Percentiles rank a stretch among this genome's conserved stretches.
Evolutionary conservation across 1,140 invertebrate species (phyloP).

Genomic region (Neodiprion pinetum): DNA sequence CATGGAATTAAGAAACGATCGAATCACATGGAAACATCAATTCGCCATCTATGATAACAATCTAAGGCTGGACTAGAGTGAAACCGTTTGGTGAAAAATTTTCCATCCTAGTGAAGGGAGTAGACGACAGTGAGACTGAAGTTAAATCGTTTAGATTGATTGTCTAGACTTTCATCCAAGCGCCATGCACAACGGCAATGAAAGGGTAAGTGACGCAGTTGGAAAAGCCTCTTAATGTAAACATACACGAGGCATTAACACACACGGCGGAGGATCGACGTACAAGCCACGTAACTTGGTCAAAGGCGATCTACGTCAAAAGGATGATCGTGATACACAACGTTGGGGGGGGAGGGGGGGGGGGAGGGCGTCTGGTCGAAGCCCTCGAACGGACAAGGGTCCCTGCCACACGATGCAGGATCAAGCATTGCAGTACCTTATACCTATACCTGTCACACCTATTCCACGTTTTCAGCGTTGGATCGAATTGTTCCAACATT

Average conservation of each 20-base stretch:
- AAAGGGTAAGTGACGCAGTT: neutral
- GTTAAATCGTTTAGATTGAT: neutral
- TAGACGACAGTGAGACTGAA: no score
- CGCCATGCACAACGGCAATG: neutral
- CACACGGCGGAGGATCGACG: no score
- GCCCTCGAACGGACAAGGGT: conserved; percentile 31
- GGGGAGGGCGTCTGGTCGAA: conserved; percentile 35
- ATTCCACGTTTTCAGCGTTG: no score
- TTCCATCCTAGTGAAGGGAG: no score
- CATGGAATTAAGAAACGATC: no score
- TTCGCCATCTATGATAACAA: no score
- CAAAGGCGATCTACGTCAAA: neutral
- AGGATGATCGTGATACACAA: neutral
- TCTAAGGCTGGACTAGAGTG: no score
- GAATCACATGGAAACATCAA: no score
- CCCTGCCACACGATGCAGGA: conserved; percentile 39
- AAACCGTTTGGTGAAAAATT: no score
- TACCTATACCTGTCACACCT: no score
- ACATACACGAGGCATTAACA: no score
- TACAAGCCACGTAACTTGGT: neutral
- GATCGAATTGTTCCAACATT: neutral
- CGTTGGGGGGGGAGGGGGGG: conserved; percentile 9
- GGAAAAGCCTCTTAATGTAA: neutral
- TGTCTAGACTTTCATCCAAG: neutral
- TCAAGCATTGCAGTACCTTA: conserved; percentile 26